These are phyloP conservation scores for Aphrophora alni DNA, from an alignment of 2,888 invertebrate genomes.

Conservation along the genomic window DNA sequence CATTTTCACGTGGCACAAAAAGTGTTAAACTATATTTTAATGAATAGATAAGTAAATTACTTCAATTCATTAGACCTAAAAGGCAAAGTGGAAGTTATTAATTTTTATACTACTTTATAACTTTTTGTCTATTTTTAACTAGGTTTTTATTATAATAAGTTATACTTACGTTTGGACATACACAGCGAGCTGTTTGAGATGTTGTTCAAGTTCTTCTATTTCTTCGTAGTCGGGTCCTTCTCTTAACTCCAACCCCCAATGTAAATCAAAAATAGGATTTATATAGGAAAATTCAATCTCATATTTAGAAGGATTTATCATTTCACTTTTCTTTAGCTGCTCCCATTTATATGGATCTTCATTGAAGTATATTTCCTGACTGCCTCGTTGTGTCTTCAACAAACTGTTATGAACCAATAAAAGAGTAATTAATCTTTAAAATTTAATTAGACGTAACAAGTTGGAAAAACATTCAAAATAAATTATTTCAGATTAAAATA, in stretches of 20 bases:
- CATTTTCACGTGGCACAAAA: too few relatives aligned
- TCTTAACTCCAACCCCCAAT: background rate
- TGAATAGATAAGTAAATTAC: too few relatives aligned
- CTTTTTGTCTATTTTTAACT: too few relatives aligned
- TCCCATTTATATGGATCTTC: background rate
- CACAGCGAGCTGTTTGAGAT: background rate
- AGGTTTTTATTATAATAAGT: too few relatives aligned
- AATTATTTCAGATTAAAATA: too few relatives aligned
- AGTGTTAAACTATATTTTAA: too few relatives aligned
- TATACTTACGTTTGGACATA: background rate
- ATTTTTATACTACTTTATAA: too few relatives aligned
- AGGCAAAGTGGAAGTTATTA: too few relatives aligned
- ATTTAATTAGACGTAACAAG: too few relatives aligned
- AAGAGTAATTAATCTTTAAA: background rate
- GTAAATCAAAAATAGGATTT: background rate
- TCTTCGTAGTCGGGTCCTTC: background rate
- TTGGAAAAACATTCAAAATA: too few relatives aligned
- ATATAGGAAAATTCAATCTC: background rate
- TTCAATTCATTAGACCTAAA: too few relatives aligned
- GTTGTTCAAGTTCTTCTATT: background rate
- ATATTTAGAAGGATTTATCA: background rate
- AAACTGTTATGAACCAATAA: background rate
- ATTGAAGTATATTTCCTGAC: background rate
- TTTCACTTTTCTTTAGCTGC: background rate
- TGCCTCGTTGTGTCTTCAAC: background rate